phyloP scores from a whole-genome alignment of 2,888 invertebrate species.

The Mimas tiliae region DNA sequence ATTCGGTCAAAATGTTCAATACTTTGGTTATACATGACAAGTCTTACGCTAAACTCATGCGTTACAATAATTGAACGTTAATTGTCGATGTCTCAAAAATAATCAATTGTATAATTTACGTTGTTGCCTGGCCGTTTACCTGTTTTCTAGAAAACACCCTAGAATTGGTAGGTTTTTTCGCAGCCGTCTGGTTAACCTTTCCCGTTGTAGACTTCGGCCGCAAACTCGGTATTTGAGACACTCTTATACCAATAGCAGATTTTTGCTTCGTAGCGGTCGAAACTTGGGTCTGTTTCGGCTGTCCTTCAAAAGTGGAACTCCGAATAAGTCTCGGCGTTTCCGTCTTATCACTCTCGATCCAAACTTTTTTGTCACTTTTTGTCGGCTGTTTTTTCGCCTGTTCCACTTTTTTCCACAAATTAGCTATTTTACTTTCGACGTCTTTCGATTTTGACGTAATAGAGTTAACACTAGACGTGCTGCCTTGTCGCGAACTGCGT shows the following conservation, averaged over 20 bases:
- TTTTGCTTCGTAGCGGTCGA: constrained; percentile 76
- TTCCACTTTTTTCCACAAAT: constrained; percentile 91
- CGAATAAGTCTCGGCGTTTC: constrained; percentile 80
- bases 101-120: constrained; percentile 41
- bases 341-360: constrained; percentile 79
- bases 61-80: constrained; percentile 22
- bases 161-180: constrained; percentile 56
- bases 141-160: constrained; percentile 67
- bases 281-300: constrained; percentile 64
- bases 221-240: constrained; percentile 76
- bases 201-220: constrained; percentile 60
- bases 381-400: constrained; percentile 86
- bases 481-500: constrained; percentile 67
- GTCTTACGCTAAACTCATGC: constrained; percentile 23
- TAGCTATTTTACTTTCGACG: constrained; percentile 91
- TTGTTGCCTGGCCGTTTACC: constrained; percentile 57
- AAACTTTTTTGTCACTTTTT: constrained; percentile 86
- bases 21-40: constrained; percentile 15
- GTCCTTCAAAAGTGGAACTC: constrained; percentile 88
- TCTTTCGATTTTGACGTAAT: constrained; percentile 85
- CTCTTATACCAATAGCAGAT: constrained; percentile 74
- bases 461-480: constrained; percentile 86
- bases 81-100: constrained; percentile 18
- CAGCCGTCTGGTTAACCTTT: constrained; percentile 47
- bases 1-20: constrained; percentile 12